phyloP scores from a whole-genome alignment of 1,140 invertebrate genomes.

The Monochamus saltuarius region DNA sequence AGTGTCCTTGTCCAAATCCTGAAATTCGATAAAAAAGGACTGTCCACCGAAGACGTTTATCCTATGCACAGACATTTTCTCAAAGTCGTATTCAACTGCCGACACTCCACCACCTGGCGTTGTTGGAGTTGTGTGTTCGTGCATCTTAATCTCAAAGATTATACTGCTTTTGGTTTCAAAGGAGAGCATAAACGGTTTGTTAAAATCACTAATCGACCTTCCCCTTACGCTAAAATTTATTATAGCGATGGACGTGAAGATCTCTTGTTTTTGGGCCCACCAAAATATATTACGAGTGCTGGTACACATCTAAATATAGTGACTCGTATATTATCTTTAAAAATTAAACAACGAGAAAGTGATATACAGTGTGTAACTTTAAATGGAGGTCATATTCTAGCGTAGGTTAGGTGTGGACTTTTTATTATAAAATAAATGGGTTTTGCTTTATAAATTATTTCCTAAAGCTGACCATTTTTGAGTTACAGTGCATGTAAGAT shows the following conservation, averaged over 20 bases:
- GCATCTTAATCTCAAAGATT: not conserved
- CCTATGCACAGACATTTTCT: slow-evolving; percentile 21
- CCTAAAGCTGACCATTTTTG: too few relatives aligned
- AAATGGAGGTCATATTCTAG: too few relatives aligned
- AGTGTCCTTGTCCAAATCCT: slow-evolving; percentile 1
- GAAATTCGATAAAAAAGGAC: slow-evolving; percentile 24
- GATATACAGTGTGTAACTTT: too few relatives aligned
- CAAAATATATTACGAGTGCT: slow-evolving; percentile 23
- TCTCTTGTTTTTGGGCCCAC: slow-evolving; percentile 12
- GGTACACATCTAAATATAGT: slow-evolving; percentile 28
- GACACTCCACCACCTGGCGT: not conserved
- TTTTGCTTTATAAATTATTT: too few relatives aligned
- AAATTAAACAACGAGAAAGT: too few relatives aligned
- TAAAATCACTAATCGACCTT: not conserved
- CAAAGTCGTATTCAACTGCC: slow-evolving; percentile 11
- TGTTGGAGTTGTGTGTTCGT: slow-evolving; percentile 13
- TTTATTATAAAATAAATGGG: too few relatives aligned
- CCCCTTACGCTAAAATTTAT: slow-evolving; percentile 6
- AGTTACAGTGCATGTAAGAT: too few relatives aligned
- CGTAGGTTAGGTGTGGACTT: too few relatives aligned
- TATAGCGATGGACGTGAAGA: slow-evolving; percentile 13
- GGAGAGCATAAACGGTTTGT: not conserved
- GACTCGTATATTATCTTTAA: too few relatives aligned
- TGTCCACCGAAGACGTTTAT: slow-evolving; percentile 21
- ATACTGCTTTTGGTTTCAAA: slow-evolving; percentile 4